phyloP scores from a whole-genome alignment of 2,797 vertebrate species.

The Triplophysa yarkandensis region DNA sequence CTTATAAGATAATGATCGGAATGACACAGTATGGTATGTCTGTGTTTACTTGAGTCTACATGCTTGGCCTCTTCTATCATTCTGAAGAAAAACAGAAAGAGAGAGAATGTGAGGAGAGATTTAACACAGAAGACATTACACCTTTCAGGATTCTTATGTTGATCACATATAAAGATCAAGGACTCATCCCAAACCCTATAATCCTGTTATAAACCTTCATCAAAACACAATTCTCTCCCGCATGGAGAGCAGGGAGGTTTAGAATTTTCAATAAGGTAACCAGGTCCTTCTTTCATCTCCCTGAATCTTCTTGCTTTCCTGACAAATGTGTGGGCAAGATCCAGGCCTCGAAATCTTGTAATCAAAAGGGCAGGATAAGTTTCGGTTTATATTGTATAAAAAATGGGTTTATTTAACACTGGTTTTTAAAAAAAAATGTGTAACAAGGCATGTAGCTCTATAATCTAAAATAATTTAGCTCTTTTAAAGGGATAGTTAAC shows the following conservation, averaged over 20 bases:
- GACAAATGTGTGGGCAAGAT: not conserved
- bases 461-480: not conserved
- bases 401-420: not conserved
- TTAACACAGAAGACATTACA: not conserved
- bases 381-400: not conserved
- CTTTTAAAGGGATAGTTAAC: not conserved
- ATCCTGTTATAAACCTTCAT: conserved; percentile 48
- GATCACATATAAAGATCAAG: conserved; percentile 44
- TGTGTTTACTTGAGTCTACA: conserved; percentile 19
- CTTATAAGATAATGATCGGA: conserved; percentile 25
- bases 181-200: conserved; percentile 32
- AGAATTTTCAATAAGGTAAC: conserved; percentile 17
- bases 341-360: not conserved
- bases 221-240: conserved; percentile 14
- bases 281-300: not conserved
- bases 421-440: not conserved
- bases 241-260: not conserved
- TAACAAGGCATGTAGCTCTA: not conserved
- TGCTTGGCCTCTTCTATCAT: conserved; percentile 4
- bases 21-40: not conserved
- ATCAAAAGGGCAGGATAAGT: not conserved
- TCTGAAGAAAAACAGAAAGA: not conserved
- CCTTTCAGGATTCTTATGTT: conserved; percentile 40
- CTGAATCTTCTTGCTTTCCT: not conserved
- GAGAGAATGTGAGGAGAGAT: conserved; percentile 3